Base-by-base conservation (phyloP, 2,113 vertebrate genomes). In the Pedionomus torquatus region DNA sequence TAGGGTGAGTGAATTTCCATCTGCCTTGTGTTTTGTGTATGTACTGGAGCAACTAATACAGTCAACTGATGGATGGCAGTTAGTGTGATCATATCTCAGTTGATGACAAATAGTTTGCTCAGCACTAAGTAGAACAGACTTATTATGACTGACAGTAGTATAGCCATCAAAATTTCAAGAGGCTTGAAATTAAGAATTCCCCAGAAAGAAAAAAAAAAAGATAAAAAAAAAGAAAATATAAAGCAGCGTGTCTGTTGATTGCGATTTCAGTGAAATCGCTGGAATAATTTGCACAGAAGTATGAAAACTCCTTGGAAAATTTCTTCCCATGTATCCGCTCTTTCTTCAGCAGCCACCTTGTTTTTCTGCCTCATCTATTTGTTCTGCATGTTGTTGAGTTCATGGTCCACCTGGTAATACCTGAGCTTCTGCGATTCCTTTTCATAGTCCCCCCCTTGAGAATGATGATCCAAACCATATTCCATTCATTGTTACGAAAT, bases 51-150 rank as follows among this genome's bases (percentile, higher is more conserved):
- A 94, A 76, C 85, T 84, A 83, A 91, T 80, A 91, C 46, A 74
- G 76, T 83, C 83, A 90, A 94, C 95, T 95, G 88, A 95, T 79
- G 89, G 94, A 93, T 87, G 87, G 90, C 93, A 97, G 90, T 88
- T 83, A 95, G 83, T 6, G 81, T 51, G 94, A 96, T 96, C 76
- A 1, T 93, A 93, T 85, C 85, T 88, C 95, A 46, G 89, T 89
- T 94, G 92, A 95, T 96, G 95, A 95, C 90, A 95, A 46, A 71
- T 82, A 90, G 89, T 89, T 97, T 96, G 80, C 89, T 90, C 84
- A 96, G 93, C 93, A 83, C 65, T 95, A 68, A 89, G 58, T 49
- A 77, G 83, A 97, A 76, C 87, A 90, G 76, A 52, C 92, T 95
- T 90, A 51, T 37, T 63, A 5, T 93, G 88, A 92, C 28, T 92